Base-by-base conservation (phyloP, 2,113 vertebrate species). In the Neoarius graeffei region DNA sequence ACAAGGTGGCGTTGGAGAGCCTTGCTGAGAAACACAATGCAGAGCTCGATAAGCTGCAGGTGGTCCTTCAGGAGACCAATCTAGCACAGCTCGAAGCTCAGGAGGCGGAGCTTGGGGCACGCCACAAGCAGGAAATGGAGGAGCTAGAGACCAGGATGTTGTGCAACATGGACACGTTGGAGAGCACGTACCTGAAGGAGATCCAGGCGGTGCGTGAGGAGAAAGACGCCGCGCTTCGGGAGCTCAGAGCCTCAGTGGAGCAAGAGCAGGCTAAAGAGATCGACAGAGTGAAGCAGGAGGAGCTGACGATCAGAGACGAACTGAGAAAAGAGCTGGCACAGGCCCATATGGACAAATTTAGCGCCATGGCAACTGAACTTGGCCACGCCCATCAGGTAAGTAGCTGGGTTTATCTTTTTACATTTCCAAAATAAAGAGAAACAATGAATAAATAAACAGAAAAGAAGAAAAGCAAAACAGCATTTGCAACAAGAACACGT, bases 151-250 rank as follows among this genome's bases (percentile, higher is more conserved):
- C 89, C 25, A 96, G 94, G 85, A 95, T 97, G 90, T 90, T 96
- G 89, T 93, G 95, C 25, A 96, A 95, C 89, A 96, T 98, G 94
- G 96, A 97, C 88, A 96, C 95, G 1, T 88, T 98, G 90, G 97
- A 98, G 90, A 93, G 94, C 0, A 95, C 96, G 1, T 97, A 97
- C 91, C 87, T 97, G 14, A 93, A 95, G 87, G 97, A 98, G 93
- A 94, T 98, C 30, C 97, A 98, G 92, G 94, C 90, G 0, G 81
- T 96, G 1, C 93, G 89, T 66, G 93, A 95, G 91, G 96, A 97
- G 88, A 92, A 95, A 15, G 83, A 86, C 23, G 88, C 3, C 90
- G 91, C 87, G 23, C 88, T 98, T n/a, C 93, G 93, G 14, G 93
- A 95, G 81, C 92, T 97, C 14, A 92, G 90, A 52, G 66, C 80